phyloP scores from a whole-genome alignment of 1,140 invertebrate genomes.

The Palaemon carinicauda region DNA sequence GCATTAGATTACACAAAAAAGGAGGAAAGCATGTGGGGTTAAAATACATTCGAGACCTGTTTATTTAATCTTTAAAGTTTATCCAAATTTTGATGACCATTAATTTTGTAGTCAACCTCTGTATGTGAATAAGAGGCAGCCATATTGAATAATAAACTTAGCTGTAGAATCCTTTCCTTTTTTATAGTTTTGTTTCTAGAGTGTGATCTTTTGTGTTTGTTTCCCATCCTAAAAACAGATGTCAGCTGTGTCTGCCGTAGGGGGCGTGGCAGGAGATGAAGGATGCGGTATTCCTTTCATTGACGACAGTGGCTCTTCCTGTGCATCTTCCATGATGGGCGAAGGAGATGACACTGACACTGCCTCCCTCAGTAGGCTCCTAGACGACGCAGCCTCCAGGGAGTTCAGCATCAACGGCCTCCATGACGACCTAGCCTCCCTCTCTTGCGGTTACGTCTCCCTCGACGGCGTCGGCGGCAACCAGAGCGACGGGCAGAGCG shows the following conservation, averaged over 20 bases:
- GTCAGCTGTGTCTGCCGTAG: conserved; percentile 1
- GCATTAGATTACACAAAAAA: no score
- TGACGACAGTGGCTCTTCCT: conserved; percentile 57
- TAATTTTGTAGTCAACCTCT: no score
- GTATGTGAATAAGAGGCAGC: no score
- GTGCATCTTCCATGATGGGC: conserved; percentile 56
- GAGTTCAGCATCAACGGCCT: conserved; percentile 58
- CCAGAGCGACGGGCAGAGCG: conserved; percentile 7
- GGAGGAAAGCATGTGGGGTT: no score
- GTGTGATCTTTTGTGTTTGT: conserved; percentile 7
- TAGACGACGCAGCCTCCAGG: conserved; percentile 57
- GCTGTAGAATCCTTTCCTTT: background rate
- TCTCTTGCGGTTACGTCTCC: conserved; percentile 57
- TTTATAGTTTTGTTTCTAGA: background rate
- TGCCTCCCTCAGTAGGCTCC: conserved; percentile 50
- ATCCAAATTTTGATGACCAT: no score
- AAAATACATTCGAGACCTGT: no score
- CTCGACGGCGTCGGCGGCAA: conserved; percentile 50
- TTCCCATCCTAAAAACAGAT: conserved; percentile 15
- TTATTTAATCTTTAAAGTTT: no score
- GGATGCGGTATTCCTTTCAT: conserved; percentile 50
- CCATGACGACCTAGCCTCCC: conserved; percentile 55
- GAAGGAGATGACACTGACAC: conserved; percentile 46
- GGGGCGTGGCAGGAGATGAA: conserved; percentile 21
- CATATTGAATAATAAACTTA: background rate